Evolutionary conservation across 37 sponge, comb jelly and placozoan genomes (phyloP).

Genomic region (Chondrilla cf. caribensis): DNA sequence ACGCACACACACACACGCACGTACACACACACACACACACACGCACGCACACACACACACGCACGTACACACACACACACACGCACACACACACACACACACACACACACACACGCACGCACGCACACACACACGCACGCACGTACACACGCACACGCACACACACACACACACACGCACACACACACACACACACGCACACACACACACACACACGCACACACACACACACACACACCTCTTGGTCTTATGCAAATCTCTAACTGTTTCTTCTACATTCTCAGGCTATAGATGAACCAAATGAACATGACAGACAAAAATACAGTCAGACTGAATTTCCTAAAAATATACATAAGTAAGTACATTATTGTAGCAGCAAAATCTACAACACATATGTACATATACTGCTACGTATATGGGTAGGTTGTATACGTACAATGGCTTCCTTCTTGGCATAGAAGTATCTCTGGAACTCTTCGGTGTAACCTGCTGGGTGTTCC

Average conservation of each 20-base stretch:
- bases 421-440: not conserved
- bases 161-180: not conserved
- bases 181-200: not conserved
- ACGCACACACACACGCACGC: too few species aligned
- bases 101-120: too few species aligned
- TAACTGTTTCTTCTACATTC: not conserved
- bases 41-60: not conserved
- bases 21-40: not conserved
- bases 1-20: not conserved
- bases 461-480: not conserved
- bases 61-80: too few species aligned
- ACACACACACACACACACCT: not conserved
- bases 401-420: too few species aligned
- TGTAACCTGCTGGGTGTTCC: conserved; percentile 14
- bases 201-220: conserved; percentile 4
- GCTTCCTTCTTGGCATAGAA: not conserved
- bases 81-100: too few species aligned
- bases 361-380: not conserved
- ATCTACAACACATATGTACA: not conserved
- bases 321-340: not conserved
- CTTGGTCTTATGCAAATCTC: conserved; percentile 13
- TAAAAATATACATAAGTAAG: not conserved
- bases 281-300: not conserved
- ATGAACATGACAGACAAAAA: not conserved
- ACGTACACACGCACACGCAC: not conserved